A percentile compares a stretch with the other conserved stretches of the same genome.
Conservation (phyloP, 2,888 invertebrate species). For the Caenorhabditis sp. region DNA sequence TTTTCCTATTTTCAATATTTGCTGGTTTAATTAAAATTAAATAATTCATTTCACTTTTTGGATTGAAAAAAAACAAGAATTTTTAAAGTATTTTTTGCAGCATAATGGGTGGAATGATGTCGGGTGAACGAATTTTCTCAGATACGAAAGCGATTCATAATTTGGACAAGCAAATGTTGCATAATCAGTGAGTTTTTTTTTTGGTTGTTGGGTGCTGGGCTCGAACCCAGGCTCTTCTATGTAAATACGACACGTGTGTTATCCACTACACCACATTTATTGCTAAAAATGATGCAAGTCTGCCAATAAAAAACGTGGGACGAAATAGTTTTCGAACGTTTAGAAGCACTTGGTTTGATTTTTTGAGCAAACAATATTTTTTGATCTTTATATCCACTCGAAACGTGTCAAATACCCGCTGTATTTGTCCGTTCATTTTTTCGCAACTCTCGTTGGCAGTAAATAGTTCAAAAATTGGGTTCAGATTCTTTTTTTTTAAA, state of each 20-base stretch:
- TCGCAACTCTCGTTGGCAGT: background rate
- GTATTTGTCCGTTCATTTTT: background rate
- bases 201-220: too few species aligned
- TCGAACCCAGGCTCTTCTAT: too few species aligned
- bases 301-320: background rate
- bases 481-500: too few species aligned
- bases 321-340: background rate
- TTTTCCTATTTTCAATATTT: too few species aligned
- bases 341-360: background rate
- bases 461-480: too few species aligned
- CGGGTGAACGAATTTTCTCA: conserved; percentile 28
- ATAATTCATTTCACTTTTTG: too few species aligned
- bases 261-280: too few species aligned
- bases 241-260: too few species aligned
- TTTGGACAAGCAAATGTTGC: conserved; percentile 34
- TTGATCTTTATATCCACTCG: background rate
- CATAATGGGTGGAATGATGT: conserved; percentile 40
- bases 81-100: too few species aligned
- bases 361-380: background rate
- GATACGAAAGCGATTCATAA: conserved; percentile 39
- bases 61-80: conserved; percentile 4
- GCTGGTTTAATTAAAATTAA: too few species aligned
- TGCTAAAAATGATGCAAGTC: too few species aligned
- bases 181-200: conserved; percentile 39
- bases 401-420: background rate